A percentile compares a stretch with the other conserved stretches of the same genome.
These are phyloP conservation scores for Pipa parva DNA, from an alignment of 2,113 vertebrate species.

Conservation along the genomic window DNA sequence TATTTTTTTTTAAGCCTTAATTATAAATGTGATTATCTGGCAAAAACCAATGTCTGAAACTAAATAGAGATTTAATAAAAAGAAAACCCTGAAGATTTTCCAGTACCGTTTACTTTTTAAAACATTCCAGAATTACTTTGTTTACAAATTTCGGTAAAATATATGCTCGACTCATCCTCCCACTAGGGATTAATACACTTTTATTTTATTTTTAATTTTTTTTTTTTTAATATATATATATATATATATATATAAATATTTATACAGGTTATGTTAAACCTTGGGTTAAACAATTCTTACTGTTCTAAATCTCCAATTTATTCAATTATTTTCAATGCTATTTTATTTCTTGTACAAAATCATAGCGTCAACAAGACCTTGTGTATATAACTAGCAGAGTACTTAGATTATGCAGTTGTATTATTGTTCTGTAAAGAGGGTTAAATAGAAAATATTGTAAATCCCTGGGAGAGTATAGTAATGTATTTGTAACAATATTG, in stretches of 20 bases:
- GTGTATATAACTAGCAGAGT: conserved; percentile 68
- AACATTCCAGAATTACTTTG: background rate
- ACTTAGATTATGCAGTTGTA: conserved; percentile 61
- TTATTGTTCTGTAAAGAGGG: conserved; percentile 64
- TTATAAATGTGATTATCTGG: too few species aligned
- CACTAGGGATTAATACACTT: background rate
- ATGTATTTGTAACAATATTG: conserved; percentile 72
- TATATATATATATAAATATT: too few species aligned
- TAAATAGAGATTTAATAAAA: too few species aligned
- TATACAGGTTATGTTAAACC: conserved; percentile 36
- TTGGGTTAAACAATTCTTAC: conserved; percentile 2
- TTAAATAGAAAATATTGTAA: conserved; percentile 63
- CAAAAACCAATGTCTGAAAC: too few species aligned
- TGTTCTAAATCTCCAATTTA: background rate
- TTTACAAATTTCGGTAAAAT: background rate
- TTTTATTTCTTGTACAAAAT: conserved; percentile 49
- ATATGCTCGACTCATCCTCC: conserved; percentile 4
- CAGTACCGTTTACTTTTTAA: background rate
- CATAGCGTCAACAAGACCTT: conserved; percentile 49
- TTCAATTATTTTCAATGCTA: conserved; percentile 32
- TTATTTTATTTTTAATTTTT: conserved; percentile 12
- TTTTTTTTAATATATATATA: conserved; percentile 28
- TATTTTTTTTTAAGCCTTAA: too few species aligned
- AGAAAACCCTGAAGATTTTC: background rate
- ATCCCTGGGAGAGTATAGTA: conserved; percentile 70